Evolutionary conservation across 92 coral and sea anemone species (phyloP).

Genomic region (Paragorgia papillata): DNA sequence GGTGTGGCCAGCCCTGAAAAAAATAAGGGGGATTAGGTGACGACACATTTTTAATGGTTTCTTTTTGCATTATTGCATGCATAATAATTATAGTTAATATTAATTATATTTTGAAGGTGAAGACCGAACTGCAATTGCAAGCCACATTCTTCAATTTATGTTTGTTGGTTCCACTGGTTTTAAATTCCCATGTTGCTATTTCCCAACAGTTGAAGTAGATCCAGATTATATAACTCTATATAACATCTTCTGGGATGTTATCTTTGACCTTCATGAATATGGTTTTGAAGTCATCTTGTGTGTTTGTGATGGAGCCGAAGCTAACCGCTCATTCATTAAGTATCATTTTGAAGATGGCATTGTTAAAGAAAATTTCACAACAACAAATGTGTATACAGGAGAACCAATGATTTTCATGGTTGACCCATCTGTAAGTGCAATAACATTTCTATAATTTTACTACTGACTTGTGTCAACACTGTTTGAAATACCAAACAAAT

Average conservation of each 20-base stretch:
- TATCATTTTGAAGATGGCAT: slow-evolving; percentile 45
- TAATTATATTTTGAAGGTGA: neutral
- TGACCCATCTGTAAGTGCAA: slow-evolving; percentile 53
- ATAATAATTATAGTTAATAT: too few species aligned
- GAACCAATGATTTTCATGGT: slow-evolving; percentile 55
- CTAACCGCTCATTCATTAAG: slow-evolving; percentile 50
- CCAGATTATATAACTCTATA: slow-evolving; percentile 36
- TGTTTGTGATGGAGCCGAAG: slow-evolving; percentile 55
- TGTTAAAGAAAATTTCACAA: slow-evolving; percentile 21
- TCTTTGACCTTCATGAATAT: slow-evolving; percentile 40
- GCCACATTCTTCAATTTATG: slow-evolving; percentile 54
- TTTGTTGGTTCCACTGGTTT: slow-evolving; percentile 60
- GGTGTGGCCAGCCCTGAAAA: too few species aligned
- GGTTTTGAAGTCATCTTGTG: slow-evolving; percentile 45
- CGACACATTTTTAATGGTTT: too few species aligned
- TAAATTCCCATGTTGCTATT: slow-evolving; percentile 48
- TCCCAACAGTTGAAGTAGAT: slow-evolving; percentile 56
- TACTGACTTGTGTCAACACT: neutral
- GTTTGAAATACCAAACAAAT: neutral
- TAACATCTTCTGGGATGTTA: slow-evolving; percentile 55
- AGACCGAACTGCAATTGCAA: slow-evolving; percentile 41
- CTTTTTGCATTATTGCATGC: too few species aligned
- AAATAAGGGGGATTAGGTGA: too few species aligned
- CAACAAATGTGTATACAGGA: slow-evolving; percentile 56
- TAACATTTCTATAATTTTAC: too few species aligned